Base-by-base conservation (phyloP, 2,113 vertebrate species). In the Alouatta palliata region DNA sequence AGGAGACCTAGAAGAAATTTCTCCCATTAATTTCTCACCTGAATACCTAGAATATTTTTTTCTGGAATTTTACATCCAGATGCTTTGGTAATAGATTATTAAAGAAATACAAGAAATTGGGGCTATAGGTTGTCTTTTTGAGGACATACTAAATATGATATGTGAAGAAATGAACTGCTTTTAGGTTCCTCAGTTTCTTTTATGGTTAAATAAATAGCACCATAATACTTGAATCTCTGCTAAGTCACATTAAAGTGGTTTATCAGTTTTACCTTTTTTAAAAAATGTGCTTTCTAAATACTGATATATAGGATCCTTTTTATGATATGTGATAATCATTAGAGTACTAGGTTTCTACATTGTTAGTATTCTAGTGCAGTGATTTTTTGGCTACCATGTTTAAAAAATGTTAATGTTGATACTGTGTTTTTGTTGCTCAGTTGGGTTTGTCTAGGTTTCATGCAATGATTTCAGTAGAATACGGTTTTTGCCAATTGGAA, bases 1-100 rank as follows among this genome's bases (percentile, higher is more conserved):
- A 87, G 49, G 75, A 95, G 45, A 52, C 19, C 87, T 93, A 87
- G 75, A 94, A 95, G 89, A 97, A 89, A 91, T 91, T 89, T 96
- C 23, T 96, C 23, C 17, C 73, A 70, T 81, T 95, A 95, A 87
- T 94, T 88, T 30, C 61, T 96, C 25, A 81, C 75, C 93, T 97
- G 82, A 94, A 84, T 94, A 93, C 54, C 81, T 95, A 92, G n/a
- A 85, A 45, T 82, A 64, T 64, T 30, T 64, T 86, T 92, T 83
- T 76, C 66, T 91, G 19, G 35, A 90, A 88, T 27, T 87, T 27
- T 94, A 23, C 77, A 89, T 81, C 37, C 56, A 93, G 47, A 86
- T 92, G 43, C 30, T 94, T 92, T 95, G 52, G 52, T 76, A 91
- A 90, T 89, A 94, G 37, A 95, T 40, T 87, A 61, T 68, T 70